A percentile compares a stretch with the other conserved stretches of the same genome.
These are phyloP conservation scores for Melospiza melodia DNA, from an alignment of 2,113 vertebrate genomes.

Conservation along the genomic window DNA sequence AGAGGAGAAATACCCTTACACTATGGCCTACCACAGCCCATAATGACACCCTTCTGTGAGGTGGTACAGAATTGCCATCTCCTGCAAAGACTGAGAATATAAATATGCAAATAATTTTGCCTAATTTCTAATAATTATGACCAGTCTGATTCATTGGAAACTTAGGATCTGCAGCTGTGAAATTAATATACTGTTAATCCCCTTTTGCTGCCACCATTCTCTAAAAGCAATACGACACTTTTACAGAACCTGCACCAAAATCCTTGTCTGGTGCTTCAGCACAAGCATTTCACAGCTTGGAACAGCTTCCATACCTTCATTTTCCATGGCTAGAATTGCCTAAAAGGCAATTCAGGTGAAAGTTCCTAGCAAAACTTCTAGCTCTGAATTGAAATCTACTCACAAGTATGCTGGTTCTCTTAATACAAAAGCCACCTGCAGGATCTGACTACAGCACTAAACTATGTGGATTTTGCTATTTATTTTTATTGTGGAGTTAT, in stretches of 20 bases:
- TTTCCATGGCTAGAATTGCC: background rate
- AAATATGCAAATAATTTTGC: background rate
- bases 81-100: background rate
- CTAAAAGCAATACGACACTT: background rate
- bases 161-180: background rate
- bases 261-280: background rate
- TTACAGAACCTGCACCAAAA: background rate
- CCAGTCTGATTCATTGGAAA: background rate
- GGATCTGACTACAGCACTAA: background rate
- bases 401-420: background rate
- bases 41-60: background rate
- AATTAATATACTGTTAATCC: background rate
- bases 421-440: background rate
- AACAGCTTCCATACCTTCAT: background rate
- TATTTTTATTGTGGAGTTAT: background rate
- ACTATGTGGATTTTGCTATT: background rate
- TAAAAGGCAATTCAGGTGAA: background rate
- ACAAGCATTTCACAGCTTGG: background rate
- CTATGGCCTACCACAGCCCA: fast-evolving
- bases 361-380: background rate
- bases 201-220: background rate
- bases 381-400: background rate
- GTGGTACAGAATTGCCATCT: background rate
- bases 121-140: background rate
- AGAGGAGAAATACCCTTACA: background rate